Evolutionary conservation across 1,140 invertebrate species (phyloP), one percentile per base, ranked within the genome.

Genomic region (Calosoma granatense): DNA sequence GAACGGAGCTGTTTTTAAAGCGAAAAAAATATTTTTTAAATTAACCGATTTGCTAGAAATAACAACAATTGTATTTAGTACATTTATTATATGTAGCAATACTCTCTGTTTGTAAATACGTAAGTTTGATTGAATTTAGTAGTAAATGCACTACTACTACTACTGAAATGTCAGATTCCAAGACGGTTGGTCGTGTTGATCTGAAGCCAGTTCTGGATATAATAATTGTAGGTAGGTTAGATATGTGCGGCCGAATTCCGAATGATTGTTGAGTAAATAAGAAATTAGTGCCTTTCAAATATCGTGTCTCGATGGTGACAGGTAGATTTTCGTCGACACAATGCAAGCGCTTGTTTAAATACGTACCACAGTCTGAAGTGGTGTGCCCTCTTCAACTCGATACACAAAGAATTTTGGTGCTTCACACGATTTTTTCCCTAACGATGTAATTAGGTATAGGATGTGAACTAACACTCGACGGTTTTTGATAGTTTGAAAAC

Each of bases 401-500:
- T 47, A 47, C 41, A 47, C 41, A 47, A 47, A 30, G 26, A 30
- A 30, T 30, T 30, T 30, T 4, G 26, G 14, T 30, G 6, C 26
- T 30, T 30, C 26, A 30, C 26, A 30, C 17, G 15, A 11, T 47
- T 47, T 47, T 47, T 47, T 47, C 17, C 6, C 17, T 47, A 47
- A 47, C 15, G 41, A 47, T 47, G 17, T 47, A 47, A 47, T 47
- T 47, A 47, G 41, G 6, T 47, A 17, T 6, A 47, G 41, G 41
- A 47, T 17, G 15, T 12, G 17, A 47, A 17, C 6, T 17, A 47
- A 47, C 41, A 47, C 41, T 47, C 17, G 6, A 47, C 9, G 17
- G 9, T 47, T 47, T 47, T 47, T 47, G 41, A 47, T 47, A 47
- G 41, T 47, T 47, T 47, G 41, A 17, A 47, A 47, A 47, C 4